Evolutionary conservation across 2,797 vertebrate genomes (phyloP).

Genomic region (Myotis findleyi): DNA sequence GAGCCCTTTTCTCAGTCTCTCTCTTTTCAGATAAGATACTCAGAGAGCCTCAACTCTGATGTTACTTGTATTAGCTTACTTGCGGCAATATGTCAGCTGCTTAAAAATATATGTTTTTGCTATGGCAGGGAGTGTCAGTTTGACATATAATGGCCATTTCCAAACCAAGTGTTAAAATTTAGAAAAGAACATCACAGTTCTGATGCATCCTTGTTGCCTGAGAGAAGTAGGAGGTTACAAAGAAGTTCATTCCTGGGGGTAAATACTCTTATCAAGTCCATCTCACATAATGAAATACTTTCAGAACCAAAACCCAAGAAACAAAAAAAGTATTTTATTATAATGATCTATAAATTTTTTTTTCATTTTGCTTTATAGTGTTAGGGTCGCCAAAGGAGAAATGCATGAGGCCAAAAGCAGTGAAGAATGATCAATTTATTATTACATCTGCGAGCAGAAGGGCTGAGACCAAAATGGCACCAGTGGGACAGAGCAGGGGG

Average conservation of each 20-base stretch:
- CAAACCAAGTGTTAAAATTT: not conserved
- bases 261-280: not conserved
- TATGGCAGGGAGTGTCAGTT: not conserved
- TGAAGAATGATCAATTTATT: too few species aligned
- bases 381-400: too few species aligned
- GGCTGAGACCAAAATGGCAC: too few species aligned
- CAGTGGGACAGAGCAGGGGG: too few species aligned
- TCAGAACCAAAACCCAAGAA: not conserved
- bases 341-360: not conserved
- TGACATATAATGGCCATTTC: not conserved
- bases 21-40: not conserved
- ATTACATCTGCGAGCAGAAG: too few species aligned
- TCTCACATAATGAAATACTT: not conserved
- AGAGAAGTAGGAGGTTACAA: not conserved
- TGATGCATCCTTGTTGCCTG: not conserved
- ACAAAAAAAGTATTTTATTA: not conserved
- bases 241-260: not conserved
- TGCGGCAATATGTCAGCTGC: not conserved
- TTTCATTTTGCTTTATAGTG: not conserved
- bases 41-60: not conserved
- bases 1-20: not conserved
- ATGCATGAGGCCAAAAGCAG: fast-evolving
- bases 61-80: not conserved
- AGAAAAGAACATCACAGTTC: not conserved
- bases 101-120: conserved; percentile 7